phyloP scores from a whole-genome alignment of 2,797 vertebrate species.

The Cynodonichthys magdalenae region DNA sequence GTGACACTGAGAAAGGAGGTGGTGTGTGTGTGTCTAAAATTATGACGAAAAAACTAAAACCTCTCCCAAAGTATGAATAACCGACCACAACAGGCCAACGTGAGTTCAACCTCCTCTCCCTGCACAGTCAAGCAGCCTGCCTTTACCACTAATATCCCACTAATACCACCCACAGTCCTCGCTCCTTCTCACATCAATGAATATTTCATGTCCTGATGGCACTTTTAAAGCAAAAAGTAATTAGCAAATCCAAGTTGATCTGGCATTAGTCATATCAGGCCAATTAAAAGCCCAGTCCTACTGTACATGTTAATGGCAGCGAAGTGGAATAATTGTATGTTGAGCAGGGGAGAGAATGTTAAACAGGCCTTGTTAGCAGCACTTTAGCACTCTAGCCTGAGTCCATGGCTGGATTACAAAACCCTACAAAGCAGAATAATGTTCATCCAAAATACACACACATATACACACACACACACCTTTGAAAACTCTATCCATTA shows the following conservation, averaged over 20 bases:
- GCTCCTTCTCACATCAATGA: slow-evolving; percentile 81
- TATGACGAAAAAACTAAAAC: slow-evolving; percentile 74
- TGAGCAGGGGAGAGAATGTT: slow-evolving; percentile 85
- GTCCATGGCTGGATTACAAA: slow-evolving; percentile 80
- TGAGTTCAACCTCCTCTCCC: slow-evolving; percentile 72
- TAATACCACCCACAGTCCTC: slow-evolving; percentile 80
- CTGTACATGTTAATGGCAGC: slow-evolving; percentile 83
- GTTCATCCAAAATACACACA: slow-evolving; percentile 45
- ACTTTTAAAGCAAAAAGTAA: slow-evolving; percentile 85
- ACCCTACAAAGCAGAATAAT: slow-evolving; percentile 79
- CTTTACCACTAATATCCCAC: slow-evolving; percentile 78
- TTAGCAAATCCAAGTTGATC: slow-evolving; percentile 86
- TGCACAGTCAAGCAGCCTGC: slow-evolving; percentile 62
- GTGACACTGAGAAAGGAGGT: slow-evolving; percentile 67
- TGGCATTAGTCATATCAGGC: slow-evolving; percentile 84
- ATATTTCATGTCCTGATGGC: slow-evolving; percentile 85
- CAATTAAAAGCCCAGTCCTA: slow-evolving; percentile 83
- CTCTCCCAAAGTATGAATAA: slow-evolving; percentile 78
- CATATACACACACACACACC: slow-evolving; percentile 33
- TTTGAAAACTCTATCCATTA: slow-evolving; percentile 71
- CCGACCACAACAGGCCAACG: slow-evolving; percentile 69
- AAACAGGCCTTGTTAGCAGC: slow-evolving; percentile 86
- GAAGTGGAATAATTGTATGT: slow-evolving; percentile 84
- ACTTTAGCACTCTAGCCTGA: slow-evolving; percentile 83
- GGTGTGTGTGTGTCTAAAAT: slow-evolving; percentile 67